These are phyloP conservation scores for Chionoecetes opilio DNA, from an alignment of 1,140 invertebrate genomes.

Conservation along the genomic window DNA sequence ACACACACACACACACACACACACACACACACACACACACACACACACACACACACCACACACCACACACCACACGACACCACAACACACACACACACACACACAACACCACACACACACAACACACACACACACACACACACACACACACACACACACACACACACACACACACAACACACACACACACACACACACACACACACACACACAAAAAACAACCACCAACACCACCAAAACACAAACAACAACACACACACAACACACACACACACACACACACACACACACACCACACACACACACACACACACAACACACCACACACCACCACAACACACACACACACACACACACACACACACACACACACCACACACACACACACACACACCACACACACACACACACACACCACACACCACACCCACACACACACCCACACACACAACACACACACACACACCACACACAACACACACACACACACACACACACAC, in stretches of 20 bases:
- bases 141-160: conserved; percentile 23
- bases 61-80: no score
- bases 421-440: neutral
- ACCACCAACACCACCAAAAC: neutral
- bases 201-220: neutral
- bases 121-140: conserved; percentile 3
- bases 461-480: conserved; percentile 34
- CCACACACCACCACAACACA: no score
- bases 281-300: conserved; percentile 23
- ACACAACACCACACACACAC: conserved; percentile 29
- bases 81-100: neutral
- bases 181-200: conserved; percentile 25
- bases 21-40: conserved; percentile 27
- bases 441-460: conserved; percentile 36
- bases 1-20: neutral
- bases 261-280: conserved; percentile 35
- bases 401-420: conserved; percentile 29
- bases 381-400: conserved; percentile 33
- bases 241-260: neutral
- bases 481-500: neutral
- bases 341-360: neutral
- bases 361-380: conserved; percentile 32
- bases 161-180: conserved; percentile 34
- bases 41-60: conserved; percentile 36
- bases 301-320: neutral